Evolutionary conservation across 2,113 vertebrate species (phyloP).

Genomic region (Sapajus apella): DNA sequence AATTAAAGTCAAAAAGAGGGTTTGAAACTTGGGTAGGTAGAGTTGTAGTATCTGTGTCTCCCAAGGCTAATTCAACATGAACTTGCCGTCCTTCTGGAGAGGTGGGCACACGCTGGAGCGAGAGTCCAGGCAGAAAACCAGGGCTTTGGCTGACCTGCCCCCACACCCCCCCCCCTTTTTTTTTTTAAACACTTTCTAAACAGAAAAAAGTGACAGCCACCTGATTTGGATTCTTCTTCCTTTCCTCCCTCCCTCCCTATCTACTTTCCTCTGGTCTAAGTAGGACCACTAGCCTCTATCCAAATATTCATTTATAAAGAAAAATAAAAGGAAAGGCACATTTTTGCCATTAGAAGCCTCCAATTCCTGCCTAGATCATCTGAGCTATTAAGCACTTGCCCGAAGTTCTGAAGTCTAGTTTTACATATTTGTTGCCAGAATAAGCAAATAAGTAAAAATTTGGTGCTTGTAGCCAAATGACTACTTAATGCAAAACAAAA

Average conservation of each 20-base stretch:
- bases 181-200: neutral
- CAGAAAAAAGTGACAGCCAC: neutral
- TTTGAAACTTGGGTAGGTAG: neutral
- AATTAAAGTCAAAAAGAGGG: neutral
- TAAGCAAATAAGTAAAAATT: slow-evolving; percentile 17
- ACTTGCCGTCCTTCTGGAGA: neutral
- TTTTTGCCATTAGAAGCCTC: neutral
- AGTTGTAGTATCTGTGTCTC: neutral
- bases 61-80: neutral
- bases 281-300: neutral
- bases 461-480: neutral
- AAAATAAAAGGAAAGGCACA: neutral
- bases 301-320: neutral
- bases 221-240: neutral
- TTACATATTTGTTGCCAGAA: neutral
- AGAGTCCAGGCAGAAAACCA: neutral
- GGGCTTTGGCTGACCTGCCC: neutral
- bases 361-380: neutral
- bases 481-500: slow-evolving; percentile 47
- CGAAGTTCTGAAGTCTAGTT: neutral
- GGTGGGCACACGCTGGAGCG: neutral
- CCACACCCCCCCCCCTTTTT: too few relatives aligned
- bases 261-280: neutral
- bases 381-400: neutral
- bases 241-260: fast-evolving